phyloP scores from a whole-genome alignment of 92 coral and sea anemone genomes.

The Porites divaricata region DNA sequence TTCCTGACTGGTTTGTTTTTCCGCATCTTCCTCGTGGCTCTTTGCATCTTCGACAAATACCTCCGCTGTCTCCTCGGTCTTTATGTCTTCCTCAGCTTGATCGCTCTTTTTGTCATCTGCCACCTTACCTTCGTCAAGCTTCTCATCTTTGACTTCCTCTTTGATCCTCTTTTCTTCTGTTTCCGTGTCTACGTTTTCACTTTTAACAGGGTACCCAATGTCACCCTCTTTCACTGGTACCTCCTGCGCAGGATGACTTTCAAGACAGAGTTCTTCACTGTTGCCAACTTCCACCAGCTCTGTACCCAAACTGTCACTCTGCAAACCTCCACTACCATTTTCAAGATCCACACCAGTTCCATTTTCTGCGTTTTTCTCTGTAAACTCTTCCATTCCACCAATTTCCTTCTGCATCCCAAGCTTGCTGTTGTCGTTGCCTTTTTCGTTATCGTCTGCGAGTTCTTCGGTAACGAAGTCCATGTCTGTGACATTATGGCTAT shows the following conservation, averaged over 20 bases:
- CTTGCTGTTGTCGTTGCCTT: neutral
- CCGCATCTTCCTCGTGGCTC: slow-evolving; percentile 1
- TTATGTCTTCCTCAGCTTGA: neutral
- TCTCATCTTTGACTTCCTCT: neutral
- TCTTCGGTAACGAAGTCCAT: slow-evolving; percentile 24
- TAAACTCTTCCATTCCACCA: neutral
- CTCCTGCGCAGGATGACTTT: neutral
- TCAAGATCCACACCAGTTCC: neutral
- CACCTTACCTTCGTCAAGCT: slow-evolving; percentile 10
- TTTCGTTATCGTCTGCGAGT: neutral
- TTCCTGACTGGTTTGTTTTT: slow-evolving; percentile 9
- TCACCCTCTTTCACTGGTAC: neutral
- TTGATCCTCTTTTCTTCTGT: neutral
- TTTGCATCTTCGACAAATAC: neutral
- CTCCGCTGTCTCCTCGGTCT: neutral
- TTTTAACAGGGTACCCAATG: neutral
- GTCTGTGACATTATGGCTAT: neutral
- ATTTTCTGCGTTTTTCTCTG: neutral
- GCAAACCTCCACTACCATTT: neutral
- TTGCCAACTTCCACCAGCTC: neutral
- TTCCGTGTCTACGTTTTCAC: neutral
- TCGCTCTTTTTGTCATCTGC: neutral
- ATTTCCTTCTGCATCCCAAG: neutral
- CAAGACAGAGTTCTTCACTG: neutral
- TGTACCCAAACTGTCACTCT: neutral